phyloP scores from a whole-genome alignment of 92 coral and sea anemone species.

The Zoanthus sansibaricus region DNA sequence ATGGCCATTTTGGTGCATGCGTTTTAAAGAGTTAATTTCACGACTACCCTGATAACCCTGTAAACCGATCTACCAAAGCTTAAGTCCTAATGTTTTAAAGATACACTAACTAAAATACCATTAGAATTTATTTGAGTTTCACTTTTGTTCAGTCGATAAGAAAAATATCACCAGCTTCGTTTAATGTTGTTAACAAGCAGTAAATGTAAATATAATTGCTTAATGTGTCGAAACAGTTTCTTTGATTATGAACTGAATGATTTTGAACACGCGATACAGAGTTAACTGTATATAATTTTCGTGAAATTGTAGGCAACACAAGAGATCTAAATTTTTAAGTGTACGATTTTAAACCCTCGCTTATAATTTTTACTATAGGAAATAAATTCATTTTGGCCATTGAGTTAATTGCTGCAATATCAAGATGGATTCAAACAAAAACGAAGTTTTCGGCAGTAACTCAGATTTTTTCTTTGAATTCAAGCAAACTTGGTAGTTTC shows the following conservation, averaged over 20 bases:
- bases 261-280: slow-evolving; percentile 19
- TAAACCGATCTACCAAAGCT: background rate
- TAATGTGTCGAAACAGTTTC: slow-evolving; percentile 51
- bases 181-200: slow-evolving; percentile 42
- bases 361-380: background rate
- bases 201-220: slow-evolving; percentile 46
- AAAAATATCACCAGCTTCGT: background rate
- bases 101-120: background rate
- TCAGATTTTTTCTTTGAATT: background rate
- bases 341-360: background rate
- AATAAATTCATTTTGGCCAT: background rate
- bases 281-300: slow-evolving; percentile 2
- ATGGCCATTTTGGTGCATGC: slow-evolving; percentile 10
- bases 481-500: background rate
- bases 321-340: background rate
- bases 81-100: background rate
- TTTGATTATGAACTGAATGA: slow-evolving; percentile 20
- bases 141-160: background rate
- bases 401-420: background rate
- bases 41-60: background rate
- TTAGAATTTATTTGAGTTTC: background rate
- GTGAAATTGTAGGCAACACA: background rate
- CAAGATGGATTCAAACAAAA: background rate
- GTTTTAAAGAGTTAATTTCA: background rate
- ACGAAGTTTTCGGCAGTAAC: background rate